These are phyloP conservation scores for Eulemur macaco DNA, from an alignment of 2,113 vertebrate species.

Conservation along the genomic window DNA sequence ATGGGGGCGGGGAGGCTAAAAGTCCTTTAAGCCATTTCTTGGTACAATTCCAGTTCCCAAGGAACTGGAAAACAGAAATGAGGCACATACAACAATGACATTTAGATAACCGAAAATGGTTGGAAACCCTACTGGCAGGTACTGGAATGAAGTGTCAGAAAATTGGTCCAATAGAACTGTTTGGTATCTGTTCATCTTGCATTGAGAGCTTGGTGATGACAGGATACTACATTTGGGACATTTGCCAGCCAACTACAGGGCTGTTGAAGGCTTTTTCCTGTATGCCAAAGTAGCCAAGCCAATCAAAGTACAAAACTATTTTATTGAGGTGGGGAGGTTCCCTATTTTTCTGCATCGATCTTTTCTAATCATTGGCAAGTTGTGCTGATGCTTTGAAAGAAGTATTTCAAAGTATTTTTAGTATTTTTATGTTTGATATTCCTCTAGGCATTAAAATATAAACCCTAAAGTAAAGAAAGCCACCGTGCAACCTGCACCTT, in stretches of 20 bases:
- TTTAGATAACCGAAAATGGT: background rate
- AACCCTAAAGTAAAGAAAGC: background rate
- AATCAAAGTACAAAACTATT: background rate
- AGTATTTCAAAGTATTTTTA: background rate
- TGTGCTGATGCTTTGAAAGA: constrained; percentile 21
- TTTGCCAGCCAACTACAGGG: background rate
- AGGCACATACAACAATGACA: background rate
- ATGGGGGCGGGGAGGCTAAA: background rate
- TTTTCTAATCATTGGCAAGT: background rate
- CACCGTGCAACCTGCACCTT: background rate
- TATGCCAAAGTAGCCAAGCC: background rate
- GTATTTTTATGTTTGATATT: background rate
- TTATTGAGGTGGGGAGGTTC: too few species aligned
- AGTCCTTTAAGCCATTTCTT: background rate
- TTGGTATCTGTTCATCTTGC: background rate
- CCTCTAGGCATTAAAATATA: background rate
- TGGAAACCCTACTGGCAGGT: background rate
- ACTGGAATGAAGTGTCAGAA: background rate
- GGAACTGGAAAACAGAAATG: background rate
- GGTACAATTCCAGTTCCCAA: background rate
- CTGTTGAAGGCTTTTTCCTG: background rate
- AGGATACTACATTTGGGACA: constrained; percentile 1
- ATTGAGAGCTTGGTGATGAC: background rate
- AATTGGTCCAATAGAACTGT: background rate
- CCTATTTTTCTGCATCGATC: background rate